phyloP scores from a whole-genome alignment of 2,113 vertebrate genomes.

The Bambusicola thoracicus region DNA sequence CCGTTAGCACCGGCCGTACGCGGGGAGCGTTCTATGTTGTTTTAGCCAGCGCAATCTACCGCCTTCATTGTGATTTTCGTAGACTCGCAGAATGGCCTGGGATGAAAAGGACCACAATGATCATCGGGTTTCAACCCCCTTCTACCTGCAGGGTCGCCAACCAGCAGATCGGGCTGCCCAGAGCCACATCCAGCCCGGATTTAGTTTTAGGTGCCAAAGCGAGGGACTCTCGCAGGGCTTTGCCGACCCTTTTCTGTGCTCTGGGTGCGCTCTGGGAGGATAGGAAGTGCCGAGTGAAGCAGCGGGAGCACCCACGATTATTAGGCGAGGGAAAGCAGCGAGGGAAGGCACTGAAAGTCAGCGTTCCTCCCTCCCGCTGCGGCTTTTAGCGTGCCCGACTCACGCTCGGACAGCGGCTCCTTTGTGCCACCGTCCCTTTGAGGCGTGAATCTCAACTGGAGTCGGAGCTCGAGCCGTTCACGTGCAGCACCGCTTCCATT shows the following conservation, averaged over 20 bases:
- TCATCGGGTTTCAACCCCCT: no score
- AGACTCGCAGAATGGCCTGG: no score
- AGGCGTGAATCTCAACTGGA: background rate
- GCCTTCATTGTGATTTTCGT: background rate
- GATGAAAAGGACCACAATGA: no score
- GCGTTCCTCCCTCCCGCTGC: background rate
- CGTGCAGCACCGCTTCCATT: background rate
- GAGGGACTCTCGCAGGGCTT: background rate
- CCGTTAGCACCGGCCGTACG: background rate
- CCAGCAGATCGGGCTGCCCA: no score
- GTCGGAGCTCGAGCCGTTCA: background rate
- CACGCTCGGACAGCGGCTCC: background rate
- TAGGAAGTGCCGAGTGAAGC: background rate
- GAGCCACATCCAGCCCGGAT: no score
- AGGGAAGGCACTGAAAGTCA: background rate
- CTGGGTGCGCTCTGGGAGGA: conserved; percentile 3
- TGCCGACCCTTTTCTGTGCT: background rate
- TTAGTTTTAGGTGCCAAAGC: background rate
- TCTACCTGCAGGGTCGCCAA: no score
- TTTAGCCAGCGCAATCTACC: background rate
- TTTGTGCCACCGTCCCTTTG: background rate
- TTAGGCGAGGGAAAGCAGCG: background rate
- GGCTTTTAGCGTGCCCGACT: background rate
- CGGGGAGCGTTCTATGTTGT: background rate
- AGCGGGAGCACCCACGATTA: background rate